Conservation (phyloP, 2,888 invertebrate species). For the Entomobrya multifasciata region DNA sequence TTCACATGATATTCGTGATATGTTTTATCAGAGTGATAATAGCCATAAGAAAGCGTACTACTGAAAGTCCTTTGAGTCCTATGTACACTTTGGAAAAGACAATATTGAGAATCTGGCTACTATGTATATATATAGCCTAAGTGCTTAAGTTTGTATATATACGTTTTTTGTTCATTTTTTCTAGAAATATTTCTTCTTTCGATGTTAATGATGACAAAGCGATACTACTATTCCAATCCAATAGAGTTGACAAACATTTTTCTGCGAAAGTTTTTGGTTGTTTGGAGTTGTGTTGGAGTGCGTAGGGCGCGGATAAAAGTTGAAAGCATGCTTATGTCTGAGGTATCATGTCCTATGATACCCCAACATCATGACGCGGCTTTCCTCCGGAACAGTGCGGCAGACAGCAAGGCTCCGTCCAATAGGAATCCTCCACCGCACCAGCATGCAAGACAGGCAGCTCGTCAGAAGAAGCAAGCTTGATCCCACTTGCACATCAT, state of each 20-base stretch:
- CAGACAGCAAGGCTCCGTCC: too few species aligned
- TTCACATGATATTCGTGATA: constrained; percentile 46
- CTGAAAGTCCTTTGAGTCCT: not conserved
- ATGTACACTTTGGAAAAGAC: not conserved
- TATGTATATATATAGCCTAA: not conserved
- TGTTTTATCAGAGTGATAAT: constrained; percentile 23
- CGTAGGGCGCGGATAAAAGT: too few species aligned
- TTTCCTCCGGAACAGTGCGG: too few species aligned
- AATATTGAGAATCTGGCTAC: not conserved
- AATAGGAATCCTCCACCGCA: too few species aligned
- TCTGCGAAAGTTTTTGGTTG: constrained; percentile 14
- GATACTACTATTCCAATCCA: constrained; percentile 19
- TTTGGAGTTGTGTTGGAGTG: too few species aligned
- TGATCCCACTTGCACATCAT: too few species aligned
- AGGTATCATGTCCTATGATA: too few species aligned
- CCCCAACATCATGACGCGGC: too few species aligned
- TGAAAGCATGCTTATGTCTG: too few species aligned
- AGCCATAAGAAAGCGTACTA: constrained; percentile 59
- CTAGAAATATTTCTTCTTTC: not conserved
- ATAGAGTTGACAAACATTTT: constrained; percentile 27
- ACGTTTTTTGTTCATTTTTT: constrained; percentile 22
- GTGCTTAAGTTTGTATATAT: not conserved
- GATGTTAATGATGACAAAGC: constrained; percentile 52
- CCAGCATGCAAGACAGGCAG: too few species aligned
- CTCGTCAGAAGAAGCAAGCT: too few species aligned